These are phyloP conservation scores for Copidosoma floridanum DNA, from an alignment of 1,140 invertebrate species.

Conservation along the genomic window DNA sequence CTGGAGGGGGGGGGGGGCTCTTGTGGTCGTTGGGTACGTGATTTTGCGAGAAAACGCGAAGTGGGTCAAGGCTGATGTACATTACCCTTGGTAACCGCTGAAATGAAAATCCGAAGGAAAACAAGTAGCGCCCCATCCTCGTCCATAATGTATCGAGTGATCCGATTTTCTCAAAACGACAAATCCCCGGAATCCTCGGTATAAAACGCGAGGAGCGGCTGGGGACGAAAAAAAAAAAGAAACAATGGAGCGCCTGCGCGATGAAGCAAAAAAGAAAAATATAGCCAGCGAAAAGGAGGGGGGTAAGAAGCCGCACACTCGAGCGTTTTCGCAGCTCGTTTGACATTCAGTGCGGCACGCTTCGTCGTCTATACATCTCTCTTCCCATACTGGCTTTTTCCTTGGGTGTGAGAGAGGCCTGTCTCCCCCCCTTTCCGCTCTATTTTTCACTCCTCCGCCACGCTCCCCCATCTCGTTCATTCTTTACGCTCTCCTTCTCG, in stretches of 20 bases:
- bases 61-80: no score
- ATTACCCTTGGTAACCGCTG: no score
- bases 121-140: not conserved
- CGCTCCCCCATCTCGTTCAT: constrained; percentile 9
- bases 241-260: not conserved
- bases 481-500: not conserved
- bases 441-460: constrained; percentile 7
- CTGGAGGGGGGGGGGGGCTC: no score
- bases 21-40: no score
- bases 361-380: constrained; percentile 10
- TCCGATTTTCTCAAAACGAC: not conserved
- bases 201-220: no score
- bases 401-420: no score
- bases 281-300: not conserved
- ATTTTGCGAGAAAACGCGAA: no score
- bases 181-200: no score
- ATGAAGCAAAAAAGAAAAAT: not conserved
- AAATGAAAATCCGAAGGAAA: not conserved
- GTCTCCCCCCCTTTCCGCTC: no score
- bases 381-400: no score
- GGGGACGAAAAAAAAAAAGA: no score
- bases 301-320: not conserved
- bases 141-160: not conserved
- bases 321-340: constrained; percentile 24
- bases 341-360: constrained; percentile 23